These are phyloP conservation scores for Suillia variegata DNA, from an alignment of 2,888 invertebrate genomes.

Conservation along the genomic window DNA sequence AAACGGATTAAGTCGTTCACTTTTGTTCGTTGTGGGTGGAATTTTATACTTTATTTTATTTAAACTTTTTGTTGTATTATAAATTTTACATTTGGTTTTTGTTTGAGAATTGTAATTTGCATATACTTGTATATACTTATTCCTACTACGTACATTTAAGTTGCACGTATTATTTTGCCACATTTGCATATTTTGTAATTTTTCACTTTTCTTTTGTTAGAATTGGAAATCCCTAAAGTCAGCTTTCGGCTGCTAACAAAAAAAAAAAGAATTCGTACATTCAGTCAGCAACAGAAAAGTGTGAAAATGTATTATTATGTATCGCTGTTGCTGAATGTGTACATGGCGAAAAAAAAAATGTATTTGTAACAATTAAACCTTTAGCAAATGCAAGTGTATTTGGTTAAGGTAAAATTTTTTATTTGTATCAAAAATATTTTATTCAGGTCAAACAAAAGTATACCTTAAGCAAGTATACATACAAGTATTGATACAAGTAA, in stretches of 20 bases:
- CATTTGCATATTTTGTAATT: slow-evolving; percentile 1
- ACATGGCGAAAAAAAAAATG: too few relatives aligned
- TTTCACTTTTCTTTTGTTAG: neutral
- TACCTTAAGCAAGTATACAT: too few relatives aligned
- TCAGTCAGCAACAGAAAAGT: neutral
- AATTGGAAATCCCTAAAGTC: neutral
- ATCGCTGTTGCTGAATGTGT: too few relatives aligned
- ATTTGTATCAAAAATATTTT: too few relatives aligned
- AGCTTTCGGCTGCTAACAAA: neutral
- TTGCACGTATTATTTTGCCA: neutral
- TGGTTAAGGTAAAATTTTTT: too few relatives aligned
- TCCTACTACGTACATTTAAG: neutral
- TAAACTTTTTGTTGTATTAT: neutral
- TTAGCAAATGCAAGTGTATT: too few relatives aligned
- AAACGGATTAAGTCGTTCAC: slow-evolving; percentile 1
- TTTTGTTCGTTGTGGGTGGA: too few relatives aligned
- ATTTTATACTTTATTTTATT: too few relatives aligned
- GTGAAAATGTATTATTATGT: neutral
- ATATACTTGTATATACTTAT: neutral
- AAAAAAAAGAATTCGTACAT: neutral
- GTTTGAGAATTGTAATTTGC: neutral
- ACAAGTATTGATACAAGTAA: too few relatives aligned
- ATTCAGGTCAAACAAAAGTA: too few relatives aligned
- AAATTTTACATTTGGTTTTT: neutral
- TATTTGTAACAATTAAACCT: too few relatives aligned